phyloP scores from a whole-genome alignment of 2,113 vertebrate genomes.

The Atractosteus spatula region DNA sequence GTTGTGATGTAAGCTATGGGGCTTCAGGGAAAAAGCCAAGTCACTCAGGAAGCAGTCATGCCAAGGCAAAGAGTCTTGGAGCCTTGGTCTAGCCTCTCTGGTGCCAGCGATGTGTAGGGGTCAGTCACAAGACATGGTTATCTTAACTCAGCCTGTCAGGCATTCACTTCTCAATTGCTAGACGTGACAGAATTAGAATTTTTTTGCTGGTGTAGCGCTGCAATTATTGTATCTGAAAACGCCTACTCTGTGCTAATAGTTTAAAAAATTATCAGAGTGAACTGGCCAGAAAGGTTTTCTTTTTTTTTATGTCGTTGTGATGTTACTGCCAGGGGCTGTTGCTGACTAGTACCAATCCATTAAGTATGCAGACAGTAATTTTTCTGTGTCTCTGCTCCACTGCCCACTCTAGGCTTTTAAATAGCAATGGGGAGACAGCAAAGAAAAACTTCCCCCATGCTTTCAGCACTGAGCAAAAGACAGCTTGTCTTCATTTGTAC shows the following conservation, averaged over 20 bases:
- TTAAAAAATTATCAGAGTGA: constrained; percentile 3
- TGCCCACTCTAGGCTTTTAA: not conserved
- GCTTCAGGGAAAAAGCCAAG: constrained; percentile 29
- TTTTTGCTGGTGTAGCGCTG: constrained; percentile 8
- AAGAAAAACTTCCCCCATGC: constrained; percentile 5
- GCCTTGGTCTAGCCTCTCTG: constrained; percentile 53
- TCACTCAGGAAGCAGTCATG: constrained; percentile 48
- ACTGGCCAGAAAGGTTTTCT: not conserved
- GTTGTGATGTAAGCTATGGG: constrained; percentile 54
- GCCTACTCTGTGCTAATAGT: constrained; percentile 8
- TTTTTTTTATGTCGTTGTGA: not conserved
- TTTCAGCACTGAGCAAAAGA: not conserved
- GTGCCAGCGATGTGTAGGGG: constrained; percentile 62
- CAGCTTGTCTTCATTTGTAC: not conserved
- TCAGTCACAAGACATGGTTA: constrained; percentile 48
- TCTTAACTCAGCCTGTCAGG: constrained; percentile 38
- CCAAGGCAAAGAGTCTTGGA: constrained; percentile 52
- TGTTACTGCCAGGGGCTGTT: constrained; percentile 15
- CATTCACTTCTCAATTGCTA: not conserved
- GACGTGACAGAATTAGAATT: constrained; percentile 3
- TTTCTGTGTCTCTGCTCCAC: constrained; percentile 2
- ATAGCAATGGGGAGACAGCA: constrained; percentile 3
- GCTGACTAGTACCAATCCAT: constrained; percentile 36
- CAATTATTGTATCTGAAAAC: not conserved
- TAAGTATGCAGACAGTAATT: constrained; percentile 29